Evolutionary conservation across 1,140 invertebrate species (phyloP).

Genomic region (Tyrophagus putrescentiae): DNA sequence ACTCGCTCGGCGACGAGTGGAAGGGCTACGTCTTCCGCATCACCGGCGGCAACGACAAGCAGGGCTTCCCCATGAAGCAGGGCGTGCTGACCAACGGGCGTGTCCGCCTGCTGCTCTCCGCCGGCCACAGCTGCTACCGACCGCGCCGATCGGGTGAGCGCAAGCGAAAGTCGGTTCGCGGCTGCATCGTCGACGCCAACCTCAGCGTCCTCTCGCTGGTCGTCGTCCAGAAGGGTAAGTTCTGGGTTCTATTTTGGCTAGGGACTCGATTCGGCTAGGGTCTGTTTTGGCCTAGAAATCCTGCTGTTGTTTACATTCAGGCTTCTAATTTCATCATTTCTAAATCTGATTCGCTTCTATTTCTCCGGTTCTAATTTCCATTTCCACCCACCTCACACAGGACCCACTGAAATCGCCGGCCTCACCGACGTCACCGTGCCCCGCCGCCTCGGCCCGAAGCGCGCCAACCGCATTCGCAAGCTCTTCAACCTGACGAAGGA

Average conservation of each 20-base stretch:
- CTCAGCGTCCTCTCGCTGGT: conserved; percentile 82
- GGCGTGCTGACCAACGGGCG: conserved; percentile 90
- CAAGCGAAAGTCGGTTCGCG: conserved; percentile 93
- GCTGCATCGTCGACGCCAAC: conserved; percentile 95
- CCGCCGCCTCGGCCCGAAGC: conserved; percentile 87
- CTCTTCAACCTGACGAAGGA: conserved; percentile 92
- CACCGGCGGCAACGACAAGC: conserved; percentile 96
- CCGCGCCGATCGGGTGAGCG: conserved; percentile 87
- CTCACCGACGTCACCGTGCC: conserved; percentile 86
- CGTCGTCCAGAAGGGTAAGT: conserved; percentile 85
- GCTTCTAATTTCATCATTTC: neutral
- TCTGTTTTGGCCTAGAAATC: no score
- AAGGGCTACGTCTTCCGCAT: conserved; percentile 89
- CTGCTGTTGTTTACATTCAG: neutral
- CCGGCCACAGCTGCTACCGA: conserved; percentile 94
- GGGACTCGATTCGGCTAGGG: no score
- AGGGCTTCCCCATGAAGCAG: conserved; percentile 99
- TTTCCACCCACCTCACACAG: no score
- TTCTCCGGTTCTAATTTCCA: conserved; percentile 9
- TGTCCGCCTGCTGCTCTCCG: conserved; percentile 82
- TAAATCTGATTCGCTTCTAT: no score
- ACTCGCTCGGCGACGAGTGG: conserved; percentile 93
- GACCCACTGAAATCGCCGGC: conserved; percentile 76
- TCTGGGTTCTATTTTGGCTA: conserved; percentile 21
- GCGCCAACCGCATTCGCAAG: conserved; percentile 93